These are phyloP conservation scores for Egretta garzetta DNA, from an alignment of 2,113 vertebrate genomes.

Conservation along the genomic window DNA sequence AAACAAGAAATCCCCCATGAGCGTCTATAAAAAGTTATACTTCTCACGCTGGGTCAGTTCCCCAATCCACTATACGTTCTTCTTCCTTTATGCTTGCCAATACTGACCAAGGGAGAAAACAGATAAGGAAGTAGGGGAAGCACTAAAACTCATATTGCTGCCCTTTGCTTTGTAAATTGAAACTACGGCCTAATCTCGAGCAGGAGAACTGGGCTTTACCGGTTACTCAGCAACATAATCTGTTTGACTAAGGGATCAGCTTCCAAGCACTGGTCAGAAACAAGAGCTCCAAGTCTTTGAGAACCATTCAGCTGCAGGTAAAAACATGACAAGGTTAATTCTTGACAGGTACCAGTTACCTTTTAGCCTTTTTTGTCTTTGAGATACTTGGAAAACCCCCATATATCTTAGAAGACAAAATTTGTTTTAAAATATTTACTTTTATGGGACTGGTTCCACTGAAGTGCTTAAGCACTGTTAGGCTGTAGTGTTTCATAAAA, in stretches of 20 bases:
- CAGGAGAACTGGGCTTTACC: not conserved
- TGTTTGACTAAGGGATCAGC: constrained; percentile 13
- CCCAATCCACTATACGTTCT: accelerated
- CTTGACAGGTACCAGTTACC: not conserved
- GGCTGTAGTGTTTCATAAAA: not conserved
- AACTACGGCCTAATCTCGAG: not conserved
- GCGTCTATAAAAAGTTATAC: not conserved
- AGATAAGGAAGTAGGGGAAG: not conserved
- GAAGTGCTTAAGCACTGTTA: not conserved
- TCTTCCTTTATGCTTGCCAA: not conserved
- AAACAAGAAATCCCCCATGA: not conserved
- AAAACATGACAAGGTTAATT: not conserved
- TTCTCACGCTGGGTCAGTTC: not conserved
- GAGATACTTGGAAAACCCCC: not conserved
- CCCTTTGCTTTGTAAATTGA: not conserved
- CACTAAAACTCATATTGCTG: not conserved
- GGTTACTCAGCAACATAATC: constrained; percentile 52
- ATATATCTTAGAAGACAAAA: not conserved
- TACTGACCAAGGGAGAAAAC: not conserved
- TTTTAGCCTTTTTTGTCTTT: not conserved
- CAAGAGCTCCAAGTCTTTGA: not conserved
- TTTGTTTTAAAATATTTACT: not conserved
- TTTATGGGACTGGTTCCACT: not conserved
- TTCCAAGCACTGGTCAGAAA: constrained; percentile 1
- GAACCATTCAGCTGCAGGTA: not conserved